Evolutionary conservation across 2,797 vertebrate species (phyloP).

Genomic region (Coilia nasus): DNA sequence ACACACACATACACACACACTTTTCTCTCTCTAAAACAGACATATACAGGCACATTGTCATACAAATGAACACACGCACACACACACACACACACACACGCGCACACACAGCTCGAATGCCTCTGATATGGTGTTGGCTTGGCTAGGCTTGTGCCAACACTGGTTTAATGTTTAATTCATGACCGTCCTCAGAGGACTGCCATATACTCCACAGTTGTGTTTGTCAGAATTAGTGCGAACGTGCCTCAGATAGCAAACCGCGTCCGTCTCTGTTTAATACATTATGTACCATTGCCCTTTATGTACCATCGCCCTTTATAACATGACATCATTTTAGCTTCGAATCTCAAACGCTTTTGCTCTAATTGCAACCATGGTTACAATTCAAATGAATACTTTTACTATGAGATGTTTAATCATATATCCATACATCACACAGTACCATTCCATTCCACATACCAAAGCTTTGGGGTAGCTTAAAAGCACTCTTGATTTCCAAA

Average conservation of each 20-base stretch:
- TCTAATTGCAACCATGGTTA: neutral
- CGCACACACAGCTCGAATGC: slow-evolving; percentile 9
- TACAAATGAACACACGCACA: neutral
- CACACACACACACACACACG: neutral
- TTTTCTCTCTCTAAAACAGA: too few species aligned
- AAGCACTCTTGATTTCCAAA: too few species aligned
- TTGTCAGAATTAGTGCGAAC: slow-evolving; percentile 56
- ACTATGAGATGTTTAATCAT: neutral
- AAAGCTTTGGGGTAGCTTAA: too few species aligned
- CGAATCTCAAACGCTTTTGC: neutral
- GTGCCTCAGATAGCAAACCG: slow-evolving; percentile 48
- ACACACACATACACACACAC: neutral
- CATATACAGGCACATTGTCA: neutral
- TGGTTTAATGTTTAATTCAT: slow-evolving; percentile 48
- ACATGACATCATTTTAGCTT: neutral
- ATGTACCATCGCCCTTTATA: neutral
- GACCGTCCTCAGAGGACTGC: slow-evolving; percentile 39
- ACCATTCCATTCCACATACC: too few species aligned
- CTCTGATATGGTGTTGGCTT: slow-evolving; percentile 20
- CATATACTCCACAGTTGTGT: slow-evolving; percentile 42
- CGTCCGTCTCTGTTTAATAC: slow-evolving; percentile 56
- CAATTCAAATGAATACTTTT: neutral
- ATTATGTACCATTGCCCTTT: neutral
- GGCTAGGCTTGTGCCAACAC: slow-evolving; percentile 30
- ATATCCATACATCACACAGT: too few species aligned